Conservation (phyloP, 2,888 invertebrate species). For the Chromoteleia sp. region DNA sequence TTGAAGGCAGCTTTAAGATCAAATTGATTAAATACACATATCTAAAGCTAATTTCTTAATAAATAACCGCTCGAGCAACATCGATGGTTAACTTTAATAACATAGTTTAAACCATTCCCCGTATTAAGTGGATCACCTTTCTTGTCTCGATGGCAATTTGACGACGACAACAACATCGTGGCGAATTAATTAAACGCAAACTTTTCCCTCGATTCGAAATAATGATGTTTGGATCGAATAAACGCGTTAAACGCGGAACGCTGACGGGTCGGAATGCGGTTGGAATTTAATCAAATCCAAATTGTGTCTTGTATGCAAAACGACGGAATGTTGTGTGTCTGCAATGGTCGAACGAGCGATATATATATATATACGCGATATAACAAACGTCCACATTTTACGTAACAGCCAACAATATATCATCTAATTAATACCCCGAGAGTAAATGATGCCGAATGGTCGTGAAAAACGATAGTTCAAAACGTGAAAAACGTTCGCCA, state of each 20-base stretch:
- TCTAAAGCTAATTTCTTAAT: constrained; percentile 46
- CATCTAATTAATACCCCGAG: constrained; percentile 32
- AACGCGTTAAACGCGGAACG: constrained; percentile 13
- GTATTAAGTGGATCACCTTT: constrained; percentile 29
- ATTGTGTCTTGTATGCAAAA: constrained; percentile 65
- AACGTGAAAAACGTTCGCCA: not conserved
- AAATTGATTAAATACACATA: constrained; percentile 27
- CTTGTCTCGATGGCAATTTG: constrained; percentile 21
- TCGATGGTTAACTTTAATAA: constrained; percentile 38
- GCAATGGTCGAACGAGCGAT: constrained; percentile 70
- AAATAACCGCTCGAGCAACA: constrained; percentile 18
- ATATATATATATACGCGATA: too few species aligned
- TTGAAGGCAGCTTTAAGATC: constrained; percentile 8
- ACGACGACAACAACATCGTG: constrained; percentile 41
- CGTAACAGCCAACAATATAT: constrained; percentile 15
- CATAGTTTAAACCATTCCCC: constrained; percentile 18
- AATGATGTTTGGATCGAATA: constrained; percentile 43
- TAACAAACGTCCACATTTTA: constrained; percentile 38
- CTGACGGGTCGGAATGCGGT: constrained; percentile 72
- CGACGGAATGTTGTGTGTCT: constrained; percentile 68
- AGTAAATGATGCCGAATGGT: constrained; percentile 8
- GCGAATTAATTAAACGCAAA: constrained; percentile 47
- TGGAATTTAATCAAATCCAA: constrained; percentile 77
- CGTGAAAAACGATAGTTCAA: constrained; percentile 25
- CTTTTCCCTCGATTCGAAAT: constrained; percentile 33